Base-by-base conservation (phyloP, 92 coral and sea anemone species). In the Zoanthus gigantus region DNA sequence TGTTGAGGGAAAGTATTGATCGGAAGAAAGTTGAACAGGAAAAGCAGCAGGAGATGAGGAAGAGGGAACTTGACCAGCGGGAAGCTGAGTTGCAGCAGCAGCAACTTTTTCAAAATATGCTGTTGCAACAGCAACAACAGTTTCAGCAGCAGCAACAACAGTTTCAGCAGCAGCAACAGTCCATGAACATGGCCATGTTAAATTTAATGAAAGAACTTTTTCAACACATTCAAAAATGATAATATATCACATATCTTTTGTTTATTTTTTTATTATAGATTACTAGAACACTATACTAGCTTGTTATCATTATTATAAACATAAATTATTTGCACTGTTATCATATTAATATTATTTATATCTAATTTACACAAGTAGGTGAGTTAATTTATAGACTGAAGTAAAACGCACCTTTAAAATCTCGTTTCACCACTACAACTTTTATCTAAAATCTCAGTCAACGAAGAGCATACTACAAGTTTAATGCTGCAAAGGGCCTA, bases 171-270 rank as follows among this genome's bases (percentile, higher is more conserved):
- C 58, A 65, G 87, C 87, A 83, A 44, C 87, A 83, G 45, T 54
- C 88, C 82, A 85, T 85, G 82, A 85, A 73, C 45, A 85, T 84
- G 88, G 72, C 72, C 46, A 71, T 84, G 88, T 23, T 84, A 29
- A 84, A 61, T 54, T 54, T 54, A 8, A 54, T 54, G 60, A 54
- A 54, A 54, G 60, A 54, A 54, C 60, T 54, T 54, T 6, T 54
- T 8, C 60, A 54, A 54, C 60, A 54, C 9, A 54, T 1, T 54
- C 60, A 54, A 8, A 7, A 54, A 54, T 54, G 12, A 8, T 54
- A 6, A 54, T 6, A 54, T 54, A 52, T 52, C 56, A 52, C 60
- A 54, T 8, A 54, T 8, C 12, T 54, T 54, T 54, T 54, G 60
- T 54, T 5, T 5, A 54, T 54, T 54, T 54, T 54, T 6, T 1